Percentiles rank a stretch among this genome's conserved stretches.
Conservation (phyloP, 2,888 invertebrate genomes). For the Eupithecia abbreviata region DNA sequence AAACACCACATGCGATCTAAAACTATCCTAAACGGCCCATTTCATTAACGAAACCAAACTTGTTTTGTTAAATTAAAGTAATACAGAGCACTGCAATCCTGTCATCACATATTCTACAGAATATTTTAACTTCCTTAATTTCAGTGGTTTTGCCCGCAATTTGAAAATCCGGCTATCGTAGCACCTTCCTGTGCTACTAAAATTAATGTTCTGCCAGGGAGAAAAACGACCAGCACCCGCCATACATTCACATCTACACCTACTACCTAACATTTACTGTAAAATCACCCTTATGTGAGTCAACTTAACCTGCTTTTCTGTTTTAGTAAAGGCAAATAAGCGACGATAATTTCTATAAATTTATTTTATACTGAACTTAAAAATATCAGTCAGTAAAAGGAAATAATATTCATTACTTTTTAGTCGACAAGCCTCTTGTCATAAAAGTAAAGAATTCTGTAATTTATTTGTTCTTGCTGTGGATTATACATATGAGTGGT, state of each 20-base stretch:
- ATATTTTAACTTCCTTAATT: constrained; percentile 64
- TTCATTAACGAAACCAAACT: background rate
- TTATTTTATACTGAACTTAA: background rate
- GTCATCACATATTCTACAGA: constrained; percentile 44
- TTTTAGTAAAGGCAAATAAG: background rate
- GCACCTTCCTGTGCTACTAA: constrained; percentile 74
- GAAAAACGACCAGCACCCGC: constrained; percentile 77
- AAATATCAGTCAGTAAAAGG: background rate
- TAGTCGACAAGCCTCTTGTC: no score
- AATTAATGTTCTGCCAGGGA: constrained; percentile 82
- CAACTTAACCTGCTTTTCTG: constrained; percentile 16
- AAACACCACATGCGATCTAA: background rate
- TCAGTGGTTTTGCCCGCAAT: constrained; percentile 70
- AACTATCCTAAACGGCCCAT: background rate
- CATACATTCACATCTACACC: constrained; percentile 57
- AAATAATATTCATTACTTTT: background rate
- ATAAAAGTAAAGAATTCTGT: background rate
- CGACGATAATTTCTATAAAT: background rate
- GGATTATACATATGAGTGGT: background rate
- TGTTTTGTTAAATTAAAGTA: background rate
- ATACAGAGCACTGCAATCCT: background rate
- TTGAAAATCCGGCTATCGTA: constrained; percentile 72
- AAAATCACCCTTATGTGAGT: constrained; percentile 55
- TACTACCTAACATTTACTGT: constrained; percentile 57
- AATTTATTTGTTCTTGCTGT: background rate